phyloP scores from a whole-genome alignment of 2,888 invertebrate species.

The Marasmarcha lunaedactyla region DNA sequence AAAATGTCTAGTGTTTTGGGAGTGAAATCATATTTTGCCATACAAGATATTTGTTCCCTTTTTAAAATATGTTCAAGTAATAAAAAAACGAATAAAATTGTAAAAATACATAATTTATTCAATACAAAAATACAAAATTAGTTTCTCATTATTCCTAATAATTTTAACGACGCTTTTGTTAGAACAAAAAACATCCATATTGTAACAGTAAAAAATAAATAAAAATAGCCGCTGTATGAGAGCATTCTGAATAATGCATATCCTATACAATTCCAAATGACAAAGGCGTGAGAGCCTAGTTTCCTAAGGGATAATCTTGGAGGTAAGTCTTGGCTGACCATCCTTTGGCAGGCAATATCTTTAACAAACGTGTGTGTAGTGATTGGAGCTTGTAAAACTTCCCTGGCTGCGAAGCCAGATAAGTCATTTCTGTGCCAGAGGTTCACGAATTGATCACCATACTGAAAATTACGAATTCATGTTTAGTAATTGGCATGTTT shows the following conservation, averaged over 20 bases:
- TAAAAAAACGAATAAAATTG: background rate
- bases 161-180: constrained; percentile 52
- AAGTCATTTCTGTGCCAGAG: constrained; percentile 75
- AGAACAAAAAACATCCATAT: constrained; percentile 61
- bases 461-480: too few species aligned
- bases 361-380: constrained; percentile 74
- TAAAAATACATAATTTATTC: background rate
- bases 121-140: constrained; percentile 3
- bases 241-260: constrained; percentile 61
- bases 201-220: constrained; percentile 48
- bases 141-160: constrained; percentile 31
- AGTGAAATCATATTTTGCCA: too few species aligned
- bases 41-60: too few species aligned
- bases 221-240: constrained; percentile 63
- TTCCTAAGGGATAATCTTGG: constrained; percentile 76
- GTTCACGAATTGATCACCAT: constrained; percentile 72
- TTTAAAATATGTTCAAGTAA: too few species aligned
- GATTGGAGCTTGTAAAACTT: constrained; percentile 73
- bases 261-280: constrained; percentile 65
- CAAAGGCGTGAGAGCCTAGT: constrained; percentile 73
- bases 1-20: too few species aligned
- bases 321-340: constrained; percentile 70
- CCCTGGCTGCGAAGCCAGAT: constrained; percentile 72
- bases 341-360: constrained; percentile 63
- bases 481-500: too few species aligned